A percentile compares a stretch with the other conserved stretches of the same genome.
phyloP scores from a whole-genome alignment of 2,888 invertebrate genomes.

The Agrotis puta region DNA sequence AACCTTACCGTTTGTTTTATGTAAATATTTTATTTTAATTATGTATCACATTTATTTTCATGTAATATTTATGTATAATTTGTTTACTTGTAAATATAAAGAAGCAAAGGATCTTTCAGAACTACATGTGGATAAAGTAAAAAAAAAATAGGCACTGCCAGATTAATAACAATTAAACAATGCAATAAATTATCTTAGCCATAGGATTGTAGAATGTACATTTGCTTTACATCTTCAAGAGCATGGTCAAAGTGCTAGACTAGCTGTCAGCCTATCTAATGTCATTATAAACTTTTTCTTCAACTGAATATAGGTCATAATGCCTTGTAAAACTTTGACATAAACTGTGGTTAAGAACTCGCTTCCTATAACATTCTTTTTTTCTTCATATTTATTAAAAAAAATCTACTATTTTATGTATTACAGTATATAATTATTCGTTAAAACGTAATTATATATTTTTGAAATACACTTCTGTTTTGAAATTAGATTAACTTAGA shows the following conservation, averaged over 20 bases:
- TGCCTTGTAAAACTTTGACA: slow-evolving; percentile 34
- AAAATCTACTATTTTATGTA: slow-evolving; percentile 36
- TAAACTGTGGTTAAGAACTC: slow-evolving; percentile 39
- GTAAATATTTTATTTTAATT: slow-evolving; percentile 23
- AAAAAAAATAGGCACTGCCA: slow-evolving; percentile 78
- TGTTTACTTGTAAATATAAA: slow-evolving; percentile 36
- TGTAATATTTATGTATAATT: slow-evolving; percentile 16
- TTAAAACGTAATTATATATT: slow-evolving; percentile 33
- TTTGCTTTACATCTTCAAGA: slow-evolving; percentile 14
- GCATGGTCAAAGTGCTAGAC: slow-evolving; percentile 15
- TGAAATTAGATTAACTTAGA: slow-evolving; percentile 57
- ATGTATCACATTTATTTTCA: slow-evolving; percentile 25
- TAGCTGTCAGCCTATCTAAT: slow-evolving; percentile 9
- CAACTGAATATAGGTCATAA: slow-evolving; percentile 17
- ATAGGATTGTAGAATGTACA: slow-evolving; percentile 26
- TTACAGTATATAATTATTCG: slow-evolving; percentile 26
- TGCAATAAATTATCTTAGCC: slow-evolving; percentile 37
- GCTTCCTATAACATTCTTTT: slow-evolving; percentile 38
- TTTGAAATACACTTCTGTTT: slow-evolving; percentile 45
- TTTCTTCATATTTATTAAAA: slow-evolving; percentile 29
- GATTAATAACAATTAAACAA: slow-evolving; percentile 54
- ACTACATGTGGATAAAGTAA: slow-evolving; percentile 36
- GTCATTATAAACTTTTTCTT: slow-evolving; percentile 13
- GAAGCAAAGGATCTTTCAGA: slow-evolving; percentile 40
- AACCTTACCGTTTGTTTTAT: slow-evolving; percentile 36